phyloP scores from a whole-genome alignment of 2,888 invertebrate genomes.

The Vanessa cardui region DNA sequence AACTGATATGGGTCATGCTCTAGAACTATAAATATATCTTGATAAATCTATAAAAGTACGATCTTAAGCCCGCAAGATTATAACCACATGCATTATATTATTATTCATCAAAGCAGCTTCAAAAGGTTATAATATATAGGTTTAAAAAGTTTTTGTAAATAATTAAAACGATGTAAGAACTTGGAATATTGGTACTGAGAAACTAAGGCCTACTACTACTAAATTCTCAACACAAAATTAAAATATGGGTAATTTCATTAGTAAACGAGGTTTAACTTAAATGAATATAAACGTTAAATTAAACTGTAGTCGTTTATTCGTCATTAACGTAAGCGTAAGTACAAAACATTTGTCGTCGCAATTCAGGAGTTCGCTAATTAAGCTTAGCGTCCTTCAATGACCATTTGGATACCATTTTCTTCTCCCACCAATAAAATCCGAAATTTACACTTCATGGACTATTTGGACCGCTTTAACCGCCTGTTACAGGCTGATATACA shows the following conservation, averaged over 20 bases:
- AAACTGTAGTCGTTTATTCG: slow-evolving; percentile 7
- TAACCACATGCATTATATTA: too few relatives aligned
- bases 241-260: background rate
- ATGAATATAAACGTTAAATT: background rate
- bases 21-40: too few relatives aligned
- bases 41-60: too few relatives aligned
- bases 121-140: too few relatives aligned
- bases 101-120: too few relatives aligned
- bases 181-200: too few relatives aligned
- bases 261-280: background rate
- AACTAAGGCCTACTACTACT: too few relatives aligned
- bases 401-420: slow-evolving; percentile 14
- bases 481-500: slow-evolving; percentile 16
- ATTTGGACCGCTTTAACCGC: slow-evolving; percentile 17
- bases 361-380: slow-evolving; percentile 14
- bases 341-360: slow-evolving; percentile 17
- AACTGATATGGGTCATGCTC: too few relatives aligned
- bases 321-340: slow-evolving; percentile 7
- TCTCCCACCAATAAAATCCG: slow-evolving; percentile 19
- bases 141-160: too few relatives aligned
- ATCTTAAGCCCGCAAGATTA: too few relatives aligned
- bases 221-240: too few relatives aligned
- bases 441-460: slow-evolving; percentile 15
- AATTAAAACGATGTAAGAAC: too few relatives aligned
- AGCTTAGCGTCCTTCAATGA: slow-evolving; percentile 9